phyloP scores from a whole-genome alignment of 2,113 vertebrate species.

The Nothocercus nigrocapillus region DNA sequence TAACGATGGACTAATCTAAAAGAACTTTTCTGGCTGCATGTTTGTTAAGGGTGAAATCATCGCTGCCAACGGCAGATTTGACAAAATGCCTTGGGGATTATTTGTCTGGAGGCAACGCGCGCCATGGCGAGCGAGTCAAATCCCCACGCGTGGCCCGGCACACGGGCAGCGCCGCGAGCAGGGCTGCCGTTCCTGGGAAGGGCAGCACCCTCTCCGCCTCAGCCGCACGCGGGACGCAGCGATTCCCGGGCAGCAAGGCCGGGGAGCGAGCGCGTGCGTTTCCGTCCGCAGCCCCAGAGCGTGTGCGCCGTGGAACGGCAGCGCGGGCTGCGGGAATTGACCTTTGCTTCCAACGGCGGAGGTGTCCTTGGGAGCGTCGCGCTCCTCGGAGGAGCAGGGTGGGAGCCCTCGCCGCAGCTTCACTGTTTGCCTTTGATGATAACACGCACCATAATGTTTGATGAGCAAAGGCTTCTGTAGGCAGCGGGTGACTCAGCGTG shows the following conservation, averaged over 20 bases:
- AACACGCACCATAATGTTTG: slow-evolving; percentile 16
- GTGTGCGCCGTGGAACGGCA: no score
- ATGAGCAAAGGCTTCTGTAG: not conserved
- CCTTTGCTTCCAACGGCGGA: slow-evolving; percentile 54
- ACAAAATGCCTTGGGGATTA: not conserved
- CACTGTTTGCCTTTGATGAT: slow-evolving; percentile 24
- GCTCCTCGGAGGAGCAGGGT: slow-evolving; percentile 56
- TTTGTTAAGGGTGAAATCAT: slow-evolving; percentile 8
- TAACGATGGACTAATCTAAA: slow-evolving; percentile 13
- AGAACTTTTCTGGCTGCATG: not conserved
- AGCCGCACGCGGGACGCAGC: not conserved
- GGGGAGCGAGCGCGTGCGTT: not conserved
- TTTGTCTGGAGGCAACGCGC: not conserved
- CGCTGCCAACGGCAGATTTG: not conserved
- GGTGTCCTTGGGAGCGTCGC: slow-evolving; percentile 65
- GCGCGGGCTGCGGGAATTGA: not conserved
- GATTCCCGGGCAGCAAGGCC: not conserved
- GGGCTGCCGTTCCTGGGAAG: slow-evolving; percentile 29
- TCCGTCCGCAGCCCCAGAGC: not conserved
- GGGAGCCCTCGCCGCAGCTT: slow-evolving; percentile 67
- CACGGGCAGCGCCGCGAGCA: not conserved
- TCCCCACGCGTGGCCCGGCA: not conserved
- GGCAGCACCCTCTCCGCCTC: not conserved
- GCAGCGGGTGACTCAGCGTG: not conserved
- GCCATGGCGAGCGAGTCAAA: not conserved